phyloP scores from a whole-genome alignment of 35 echinoderm and acorn worm genomes.

The Patiria miniata region DNA sequence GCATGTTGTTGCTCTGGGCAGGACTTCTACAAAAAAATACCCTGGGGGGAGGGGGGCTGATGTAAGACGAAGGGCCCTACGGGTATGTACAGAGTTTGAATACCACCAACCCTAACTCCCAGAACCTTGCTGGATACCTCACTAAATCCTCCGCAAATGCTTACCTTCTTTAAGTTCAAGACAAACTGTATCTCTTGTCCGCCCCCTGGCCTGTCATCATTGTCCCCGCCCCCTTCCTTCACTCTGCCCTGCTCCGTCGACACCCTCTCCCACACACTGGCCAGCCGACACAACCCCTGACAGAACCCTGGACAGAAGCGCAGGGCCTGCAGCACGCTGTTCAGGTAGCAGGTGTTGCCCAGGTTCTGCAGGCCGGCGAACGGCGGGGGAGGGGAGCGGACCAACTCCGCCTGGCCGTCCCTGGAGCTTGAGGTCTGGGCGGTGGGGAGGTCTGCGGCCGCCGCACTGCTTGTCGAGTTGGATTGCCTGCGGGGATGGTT shows the following conservation, averaged over 20 bases:
- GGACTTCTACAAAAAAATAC: too few species aligned
- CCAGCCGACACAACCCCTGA: constrained; percentile 46
- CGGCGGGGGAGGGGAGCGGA: constrained; percentile 11
- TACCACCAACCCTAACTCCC: too few species aligned
- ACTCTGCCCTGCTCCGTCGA: background rate
- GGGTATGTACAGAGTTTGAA: too few species aligned
- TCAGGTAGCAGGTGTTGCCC: constrained; percentile 96
- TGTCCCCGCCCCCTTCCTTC: background rate
- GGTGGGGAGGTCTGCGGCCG: background rate
- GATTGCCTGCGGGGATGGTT: background rate
- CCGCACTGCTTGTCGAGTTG: background rate
- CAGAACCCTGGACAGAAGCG: constrained; percentile 83
- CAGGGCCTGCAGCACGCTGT: constrained; percentile 73
- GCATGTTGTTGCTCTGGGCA: too few species aligned
- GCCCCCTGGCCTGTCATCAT: background rate
- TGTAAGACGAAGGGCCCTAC: too few species aligned
- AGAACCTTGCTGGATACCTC: too few species aligned
- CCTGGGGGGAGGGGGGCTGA: too few species aligned
- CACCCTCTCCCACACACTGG: constrained; percentile 9
- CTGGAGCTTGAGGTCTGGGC: background rate
- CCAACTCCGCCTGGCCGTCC: background rate
- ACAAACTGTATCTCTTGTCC: constrained; percentile 28
- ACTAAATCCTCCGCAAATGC: too few species aligned
- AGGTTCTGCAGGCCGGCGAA: constrained; percentile 87
- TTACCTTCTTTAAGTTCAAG: constrained; percentile 48